Evolutionary conservation across 2,797 vertebrate genomes (phyloP).

Genomic region (Hydrolagus colliei): DNA sequence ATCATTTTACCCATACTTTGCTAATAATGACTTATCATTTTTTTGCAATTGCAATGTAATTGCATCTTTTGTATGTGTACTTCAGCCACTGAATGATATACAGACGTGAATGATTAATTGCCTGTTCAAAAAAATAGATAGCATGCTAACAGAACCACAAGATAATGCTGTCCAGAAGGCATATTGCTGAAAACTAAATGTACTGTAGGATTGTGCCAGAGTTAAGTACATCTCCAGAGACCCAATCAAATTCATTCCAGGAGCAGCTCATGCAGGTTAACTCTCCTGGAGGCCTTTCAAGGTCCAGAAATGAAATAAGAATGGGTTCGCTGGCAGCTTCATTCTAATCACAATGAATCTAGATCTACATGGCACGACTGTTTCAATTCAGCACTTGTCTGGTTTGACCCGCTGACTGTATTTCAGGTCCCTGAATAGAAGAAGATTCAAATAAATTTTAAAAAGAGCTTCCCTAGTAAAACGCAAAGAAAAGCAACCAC

Average conservation of each 20-base stretch:
- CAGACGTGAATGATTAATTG: not conserved
- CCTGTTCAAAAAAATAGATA: not conserved
- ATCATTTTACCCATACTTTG: not conserved
- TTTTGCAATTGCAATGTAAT: not conserved
- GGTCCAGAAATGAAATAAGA: slow-evolving; percentile 7
- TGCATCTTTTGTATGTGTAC: not conserved
- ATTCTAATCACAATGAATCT: not conserved
- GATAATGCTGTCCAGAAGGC: slow-evolving; percentile 3
- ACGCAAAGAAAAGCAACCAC: no score
- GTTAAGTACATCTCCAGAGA: not conserved
- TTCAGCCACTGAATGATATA: not conserved
- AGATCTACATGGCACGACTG: not conserved
- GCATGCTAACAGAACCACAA: not conserved
- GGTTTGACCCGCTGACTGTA: not conserved
- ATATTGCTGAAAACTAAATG: not conserved
- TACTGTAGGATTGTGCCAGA: not conserved
- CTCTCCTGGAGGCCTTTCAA: not conserved
- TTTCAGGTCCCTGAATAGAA: not conserved
- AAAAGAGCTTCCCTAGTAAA: no score
- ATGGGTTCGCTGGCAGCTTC: not conserved
- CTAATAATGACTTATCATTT: not conserved
- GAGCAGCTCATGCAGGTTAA: not conserved
- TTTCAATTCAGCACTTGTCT: not conserved
- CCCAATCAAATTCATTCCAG: not conserved
- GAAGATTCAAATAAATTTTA: not conserved